These are phyloP conservation scores for Herpailurus yagouaroundi DNA, from an alignment of 2,113 vertebrate genomes.

Conservation along the genomic window DNA sequence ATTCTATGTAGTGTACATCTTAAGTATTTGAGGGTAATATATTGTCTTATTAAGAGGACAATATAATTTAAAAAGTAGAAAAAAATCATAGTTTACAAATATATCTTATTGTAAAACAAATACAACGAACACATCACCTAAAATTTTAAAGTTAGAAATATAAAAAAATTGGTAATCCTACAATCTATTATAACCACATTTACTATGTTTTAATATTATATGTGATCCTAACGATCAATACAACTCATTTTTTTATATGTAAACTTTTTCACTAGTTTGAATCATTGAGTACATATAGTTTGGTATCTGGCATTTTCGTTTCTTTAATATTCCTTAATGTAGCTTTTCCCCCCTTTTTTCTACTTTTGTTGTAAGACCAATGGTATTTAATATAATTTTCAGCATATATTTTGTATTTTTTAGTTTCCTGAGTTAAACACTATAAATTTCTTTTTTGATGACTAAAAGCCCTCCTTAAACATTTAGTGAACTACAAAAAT, in stretches of 20 bases:
- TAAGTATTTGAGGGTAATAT: not conserved
- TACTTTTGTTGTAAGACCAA: not conserved
- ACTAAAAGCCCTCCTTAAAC: not conserved
- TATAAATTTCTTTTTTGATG: not conserved
- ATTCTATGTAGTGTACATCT: not conserved
- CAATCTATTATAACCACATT: not conserved
- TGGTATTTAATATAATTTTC: not conserved
- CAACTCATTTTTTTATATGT: not conserved
- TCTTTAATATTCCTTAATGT: not conserved
- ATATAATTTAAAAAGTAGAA: not conserved
- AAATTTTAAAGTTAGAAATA: not conserved
- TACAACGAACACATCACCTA: not conserved
- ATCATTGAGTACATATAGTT: not conserved
- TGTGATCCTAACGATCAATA: not conserved
- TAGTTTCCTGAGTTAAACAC: not conserved
- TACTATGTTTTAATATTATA: not conserved
- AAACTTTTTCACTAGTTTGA: not conserved
- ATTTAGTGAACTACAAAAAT: not conserved
- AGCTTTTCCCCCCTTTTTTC: not conserved
- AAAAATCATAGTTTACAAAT: not conserved
- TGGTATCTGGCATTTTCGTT: not conserved
- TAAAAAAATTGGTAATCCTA: not conserved
- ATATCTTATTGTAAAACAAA: not conserved
- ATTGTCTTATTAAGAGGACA: not conserved
- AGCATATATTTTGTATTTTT: not conserved